phyloP scores from a whole-genome alignment of 92 coral and sea anemone genomes.

The Plumapathes pennacea region DNA sequence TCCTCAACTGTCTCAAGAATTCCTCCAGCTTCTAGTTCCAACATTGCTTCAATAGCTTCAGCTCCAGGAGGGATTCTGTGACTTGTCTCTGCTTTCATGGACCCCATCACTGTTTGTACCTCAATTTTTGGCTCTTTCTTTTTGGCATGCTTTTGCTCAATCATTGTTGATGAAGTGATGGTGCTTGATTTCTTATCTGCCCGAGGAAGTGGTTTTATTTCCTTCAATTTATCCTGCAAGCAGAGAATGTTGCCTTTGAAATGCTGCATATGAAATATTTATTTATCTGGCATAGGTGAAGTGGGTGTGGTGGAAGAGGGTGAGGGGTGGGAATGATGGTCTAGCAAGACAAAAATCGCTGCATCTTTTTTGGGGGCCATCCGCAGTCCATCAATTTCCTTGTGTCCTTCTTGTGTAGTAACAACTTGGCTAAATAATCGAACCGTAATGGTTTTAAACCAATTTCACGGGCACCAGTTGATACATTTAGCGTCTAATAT shows the following conservation, averaged over 20 bases:
- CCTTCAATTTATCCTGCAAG: constrained; percentile 67
- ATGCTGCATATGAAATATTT: background rate
- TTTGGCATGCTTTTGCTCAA: constrained; percentile 24
- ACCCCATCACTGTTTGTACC: constrained; percentile 49
- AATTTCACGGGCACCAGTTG: no score
- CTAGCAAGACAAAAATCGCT: no score
- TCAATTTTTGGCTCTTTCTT: constrained; percentile 47
- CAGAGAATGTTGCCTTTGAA: background rate
- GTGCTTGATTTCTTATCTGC: constrained; percentile 62
- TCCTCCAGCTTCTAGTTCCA: constrained; percentile 70
- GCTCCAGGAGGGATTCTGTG: constrained; percentile 37
- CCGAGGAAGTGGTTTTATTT: constrained; percentile 26
- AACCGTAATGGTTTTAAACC: no score
- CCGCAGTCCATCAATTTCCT: no score
- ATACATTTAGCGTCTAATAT: no score
- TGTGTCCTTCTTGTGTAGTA: no score
- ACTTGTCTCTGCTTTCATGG: constrained; percentile 43
- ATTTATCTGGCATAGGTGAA: no score
- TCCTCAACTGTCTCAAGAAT: constrained; percentile 83
- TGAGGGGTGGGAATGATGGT: no score
- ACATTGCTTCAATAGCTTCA: constrained; percentile 69
- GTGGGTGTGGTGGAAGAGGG: no score
- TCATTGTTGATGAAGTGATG: constrained; percentile 32
- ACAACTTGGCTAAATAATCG: no score
- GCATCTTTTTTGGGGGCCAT: no score